Percentiles rank a stretch among this genome's conserved stretches.
These are phyloP conservation scores for Corythaixoides concolor DNA, from an alignment of 2,113 vertebrate species.

Conservation along the genomic window DNA sequence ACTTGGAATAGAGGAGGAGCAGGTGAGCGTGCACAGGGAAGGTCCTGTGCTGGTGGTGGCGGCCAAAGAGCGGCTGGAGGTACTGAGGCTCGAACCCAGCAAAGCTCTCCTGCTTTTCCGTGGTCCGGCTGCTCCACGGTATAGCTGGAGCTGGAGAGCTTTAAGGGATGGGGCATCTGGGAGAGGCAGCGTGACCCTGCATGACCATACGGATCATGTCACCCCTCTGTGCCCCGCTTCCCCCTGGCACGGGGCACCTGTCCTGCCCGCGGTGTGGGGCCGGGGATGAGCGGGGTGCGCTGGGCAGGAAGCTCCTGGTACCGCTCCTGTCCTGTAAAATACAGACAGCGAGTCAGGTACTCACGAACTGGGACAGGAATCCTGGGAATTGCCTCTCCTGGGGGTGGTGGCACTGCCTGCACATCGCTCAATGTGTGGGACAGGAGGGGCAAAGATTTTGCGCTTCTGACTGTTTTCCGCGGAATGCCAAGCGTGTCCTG, in stretches of 20 bases:
- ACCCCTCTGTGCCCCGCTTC: background rate
- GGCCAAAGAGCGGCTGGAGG: background rate
- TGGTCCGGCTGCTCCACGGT: background rate
- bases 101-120: background rate
- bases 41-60: background rate
- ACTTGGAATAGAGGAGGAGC: background rate
- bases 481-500: background rate
- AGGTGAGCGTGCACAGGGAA: background rate
- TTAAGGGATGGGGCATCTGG: background rate
- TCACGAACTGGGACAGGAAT: background rate
- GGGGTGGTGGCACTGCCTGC: background rate
- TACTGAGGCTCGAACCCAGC: background rate
- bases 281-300: background rate
- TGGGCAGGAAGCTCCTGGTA: background rate
- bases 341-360: background rate
- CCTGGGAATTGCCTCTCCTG: background rate
- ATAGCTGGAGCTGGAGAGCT: background rate
- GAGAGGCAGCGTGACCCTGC: background rate
- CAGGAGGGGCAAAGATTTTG: background rate
- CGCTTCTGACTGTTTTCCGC: background rate
- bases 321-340: background rate
- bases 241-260: background rate
- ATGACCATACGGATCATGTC: background rate
- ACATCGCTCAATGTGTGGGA: background rate
- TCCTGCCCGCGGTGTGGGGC: no score